Conservation (phyloP, 23 tunicate genomes). For the Corella eumyota region DNA sequence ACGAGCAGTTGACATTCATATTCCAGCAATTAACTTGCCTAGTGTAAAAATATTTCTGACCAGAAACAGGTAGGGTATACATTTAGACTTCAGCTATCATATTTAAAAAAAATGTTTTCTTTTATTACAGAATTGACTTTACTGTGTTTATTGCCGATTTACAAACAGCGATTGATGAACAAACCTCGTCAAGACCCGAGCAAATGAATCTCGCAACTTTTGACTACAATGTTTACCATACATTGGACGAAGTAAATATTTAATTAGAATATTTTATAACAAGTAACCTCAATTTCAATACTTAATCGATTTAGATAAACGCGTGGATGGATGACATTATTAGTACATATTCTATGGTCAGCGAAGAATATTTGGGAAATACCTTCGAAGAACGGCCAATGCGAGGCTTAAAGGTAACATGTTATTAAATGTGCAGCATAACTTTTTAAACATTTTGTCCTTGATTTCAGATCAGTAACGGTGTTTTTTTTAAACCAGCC, state of each 20-base stretch:
- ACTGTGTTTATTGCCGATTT: conserved; percentile 77
- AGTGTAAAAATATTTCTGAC: conserved; percentile 6
- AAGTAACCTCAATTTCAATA: not conserved
- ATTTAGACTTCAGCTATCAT: no score
- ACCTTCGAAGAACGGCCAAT: conserved; percentile 55
- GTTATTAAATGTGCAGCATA: no score
- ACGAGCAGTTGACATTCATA: conserved; percentile 7
- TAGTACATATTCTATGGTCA: conserved; percentile 19
- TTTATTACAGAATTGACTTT: conserved; percentile 39
- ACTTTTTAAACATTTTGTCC: no score
- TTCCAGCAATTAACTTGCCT: not conserved
- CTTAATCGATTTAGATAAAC: conserved; percentile 20
- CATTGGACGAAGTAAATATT: conserved; percentile 52
- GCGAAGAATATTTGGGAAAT: conserved; percentile 17
- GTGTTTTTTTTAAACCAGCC: conserved; percentile 18
- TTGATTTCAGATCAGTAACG: no score
- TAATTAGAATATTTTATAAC: not conserved
- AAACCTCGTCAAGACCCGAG: conserved; percentile 17
- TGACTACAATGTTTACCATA: conserved; percentile 77
- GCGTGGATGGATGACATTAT: conserved; percentile 60
- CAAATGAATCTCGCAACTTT: conserved; percentile 37
- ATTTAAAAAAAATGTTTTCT: no score
- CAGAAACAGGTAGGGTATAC: conserved; percentile 1
- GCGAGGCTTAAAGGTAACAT: conserved; percentile 37
- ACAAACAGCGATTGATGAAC: conserved; percentile 31